Evolutionary conservation across 2,888 invertebrate species (phyloP).

Genomic region (Microplitis manilae): DNA sequence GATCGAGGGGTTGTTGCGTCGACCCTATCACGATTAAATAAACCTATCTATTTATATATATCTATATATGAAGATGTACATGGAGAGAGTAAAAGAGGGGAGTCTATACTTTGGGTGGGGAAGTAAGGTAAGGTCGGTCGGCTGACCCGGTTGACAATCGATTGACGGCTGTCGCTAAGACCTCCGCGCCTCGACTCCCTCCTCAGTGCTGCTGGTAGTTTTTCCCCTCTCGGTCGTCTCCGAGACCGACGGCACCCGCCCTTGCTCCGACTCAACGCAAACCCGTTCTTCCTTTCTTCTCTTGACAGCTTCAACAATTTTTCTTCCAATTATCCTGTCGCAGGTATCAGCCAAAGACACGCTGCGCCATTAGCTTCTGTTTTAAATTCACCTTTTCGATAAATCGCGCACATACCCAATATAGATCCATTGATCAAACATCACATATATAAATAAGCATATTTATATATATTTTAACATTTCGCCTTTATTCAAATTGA

Average conservation of each 20-base stretch:
- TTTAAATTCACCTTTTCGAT: slow-evolving; percentile 10
- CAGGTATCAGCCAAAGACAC: slow-evolving; percentile 10
- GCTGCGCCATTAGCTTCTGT: slow-evolving; percentile 21
- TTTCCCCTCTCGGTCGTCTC: slow-evolving; percentile 51
- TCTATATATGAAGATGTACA: slow-evolving; percentile 23
- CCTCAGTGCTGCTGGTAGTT: slow-evolving; percentile 44
- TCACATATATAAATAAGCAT: background rate
- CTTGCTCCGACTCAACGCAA: slow-evolving; percentile 57
- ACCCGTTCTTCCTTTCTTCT: slow-evolving; percentile 69
- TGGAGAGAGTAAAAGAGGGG: slow-evolving; percentile 48
- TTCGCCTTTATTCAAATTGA: slow-evolving; percentile 1
- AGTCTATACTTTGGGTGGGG: slow-evolving; percentile 35
- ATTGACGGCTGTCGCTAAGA: slow-evolving; percentile 73
- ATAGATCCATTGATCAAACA: background rate
- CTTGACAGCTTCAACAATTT: slow-evolving; percentile 58
- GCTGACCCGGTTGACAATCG: slow-evolving; percentile 73
- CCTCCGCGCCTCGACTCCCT: slow-evolving; percentile 60
- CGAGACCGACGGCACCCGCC: slow-evolving; percentile 50
- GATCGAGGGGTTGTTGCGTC: slow-evolving; percentile 26
- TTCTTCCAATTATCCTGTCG: slow-evolving; percentile 53
- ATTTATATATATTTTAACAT: background rate
- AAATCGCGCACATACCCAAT: background rate
- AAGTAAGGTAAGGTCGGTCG: slow-evolving; percentile 67
- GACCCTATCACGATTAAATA: slow-evolving; percentile 29
- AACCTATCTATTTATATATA: slow-evolving; percentile 5